A percentile compares a stretch with the other conserved stretches of the same genome.
These are phyloP conservation scores for Thamnophis elegans DNA, from an alignment of 2,797 vertebrate species.

Conservation along the genomic window DNA sequence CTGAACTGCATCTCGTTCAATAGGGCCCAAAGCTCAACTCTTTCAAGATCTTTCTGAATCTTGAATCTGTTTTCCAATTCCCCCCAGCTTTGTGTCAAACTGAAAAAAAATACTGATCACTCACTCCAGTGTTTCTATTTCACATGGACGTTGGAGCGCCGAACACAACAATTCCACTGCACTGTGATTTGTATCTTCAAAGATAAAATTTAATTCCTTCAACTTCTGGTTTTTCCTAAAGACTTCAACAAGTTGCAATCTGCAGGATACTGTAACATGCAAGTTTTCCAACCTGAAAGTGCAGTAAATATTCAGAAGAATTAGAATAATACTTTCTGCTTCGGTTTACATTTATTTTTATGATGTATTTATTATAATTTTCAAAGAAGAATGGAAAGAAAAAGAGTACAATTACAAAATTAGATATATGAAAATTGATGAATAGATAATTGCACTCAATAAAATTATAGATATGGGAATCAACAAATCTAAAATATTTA, in stretches of 20 bases:
- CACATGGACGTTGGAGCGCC: slow-evolving; percentile 29
- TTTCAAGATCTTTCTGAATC: not conserved
- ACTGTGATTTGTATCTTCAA: slow-evolving; percentile 15
- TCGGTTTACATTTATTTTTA: not conserved
- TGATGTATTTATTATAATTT: not conserved
- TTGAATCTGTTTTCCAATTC: not conserved
- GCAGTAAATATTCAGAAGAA: not conserved
- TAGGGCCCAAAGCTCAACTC: not conserved
- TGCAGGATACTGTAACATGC: slow-evolving; percentile 23
- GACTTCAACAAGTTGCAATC: slow-evolving; percentile 20
- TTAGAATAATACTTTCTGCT: not conserved
- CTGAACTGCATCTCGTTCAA: not conserved
- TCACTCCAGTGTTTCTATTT: not conserved
- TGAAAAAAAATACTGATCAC: not conserved
- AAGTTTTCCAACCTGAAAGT: slow-evolving; percentile 29
- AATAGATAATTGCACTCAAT: too few relatives aligned
- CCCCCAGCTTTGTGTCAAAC: not conserved
- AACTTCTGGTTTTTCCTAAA: slow-evolving; percentile 11
- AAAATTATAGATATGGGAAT: too few relatives aligned
- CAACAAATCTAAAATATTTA: too few relatives aligned
- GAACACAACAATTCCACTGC: slow-evolving; percentile 37
- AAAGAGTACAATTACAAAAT: too few relatives aligned
- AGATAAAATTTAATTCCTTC: slow-evolving; percentile 35
- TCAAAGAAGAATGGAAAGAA: not conserved
- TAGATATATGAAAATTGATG: too few relatives aligned